A percentile compares a stretch with the other conserved stretches of the same genome.
Conservation (phyloP, 2,888 invertebrate species). For the Dryobotodes eremita region DNA sequence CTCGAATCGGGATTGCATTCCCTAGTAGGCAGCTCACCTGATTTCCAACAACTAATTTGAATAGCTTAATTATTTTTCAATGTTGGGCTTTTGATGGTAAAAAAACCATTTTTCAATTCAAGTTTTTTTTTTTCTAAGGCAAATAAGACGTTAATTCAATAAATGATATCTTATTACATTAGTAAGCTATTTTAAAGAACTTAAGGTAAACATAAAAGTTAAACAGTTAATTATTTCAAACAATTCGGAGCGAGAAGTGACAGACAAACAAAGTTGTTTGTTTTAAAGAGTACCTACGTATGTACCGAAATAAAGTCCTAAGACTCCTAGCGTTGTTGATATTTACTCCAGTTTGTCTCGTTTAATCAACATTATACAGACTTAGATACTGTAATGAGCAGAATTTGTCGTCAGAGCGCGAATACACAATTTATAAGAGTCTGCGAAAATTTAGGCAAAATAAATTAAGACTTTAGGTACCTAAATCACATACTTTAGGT, state of each 20-base stretch:
- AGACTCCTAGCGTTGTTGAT: not conserved
- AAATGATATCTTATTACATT: too few relatives aligned
- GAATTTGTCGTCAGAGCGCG: conserved; percentile 5
- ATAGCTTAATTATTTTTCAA: too few relatives aligned
- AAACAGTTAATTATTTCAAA: not conserved
- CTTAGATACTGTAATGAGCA: conserved; percentile 5
- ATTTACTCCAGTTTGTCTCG: not conserved
- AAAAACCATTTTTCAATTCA: too few relatives aligned
- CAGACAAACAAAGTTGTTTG: not conserved
- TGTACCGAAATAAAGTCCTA: not conserved
- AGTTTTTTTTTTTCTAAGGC: too few relatives aligned
- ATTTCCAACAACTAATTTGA: too few relatives aligned
- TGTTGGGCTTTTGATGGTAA: too few relatives aligned
- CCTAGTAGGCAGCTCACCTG: too few relatives aligned
- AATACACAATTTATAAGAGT: not conserved
- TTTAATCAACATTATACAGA: conserved; percentile 3
- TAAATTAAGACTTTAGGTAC: not conserved
- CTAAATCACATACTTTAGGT: not conserved
- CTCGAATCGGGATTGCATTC: too few relatives aligned
- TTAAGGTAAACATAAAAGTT: too few relatives aligned
- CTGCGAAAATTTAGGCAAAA: not conserved
- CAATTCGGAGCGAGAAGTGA: not conserved
- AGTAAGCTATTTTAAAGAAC: too few relatives aligned
- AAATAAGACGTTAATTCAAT: too few relatives aligned
- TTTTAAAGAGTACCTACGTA: not conserved